A percentile compares a stretch with the other conserved stretches of the same genome.
Evolutionary conservation across 2,113 vertebrate genomes (phyloP).

Genomic region (Tringa solitaria): DNA sequence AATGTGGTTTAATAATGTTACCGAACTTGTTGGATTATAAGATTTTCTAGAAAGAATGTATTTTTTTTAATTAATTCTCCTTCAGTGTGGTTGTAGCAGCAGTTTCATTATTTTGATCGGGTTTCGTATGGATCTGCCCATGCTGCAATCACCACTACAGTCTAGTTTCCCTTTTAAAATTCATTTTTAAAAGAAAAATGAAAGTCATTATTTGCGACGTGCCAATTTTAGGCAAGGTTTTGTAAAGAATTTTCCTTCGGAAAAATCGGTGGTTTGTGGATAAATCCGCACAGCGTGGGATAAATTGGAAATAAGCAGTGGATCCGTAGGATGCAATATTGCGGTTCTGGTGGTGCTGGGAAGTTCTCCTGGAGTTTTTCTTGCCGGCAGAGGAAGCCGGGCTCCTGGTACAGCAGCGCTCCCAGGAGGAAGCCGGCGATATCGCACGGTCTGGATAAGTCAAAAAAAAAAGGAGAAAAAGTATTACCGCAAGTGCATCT

Average conservation of each 20-base stretch:
- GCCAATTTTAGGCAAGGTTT: background rate
- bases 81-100: background rate
- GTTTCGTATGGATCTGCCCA: background rate
- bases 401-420: conserved; percentile 68
- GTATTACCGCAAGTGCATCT: background rate
- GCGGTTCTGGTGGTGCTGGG: background rate
- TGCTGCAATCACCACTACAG: background rate
- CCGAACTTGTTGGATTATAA: background rate
- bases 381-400: background rate
- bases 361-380: background rate
- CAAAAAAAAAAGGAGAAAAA: background rate
- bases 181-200: background rate
- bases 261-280: conserved; percentile 17
- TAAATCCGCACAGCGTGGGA: background rate
- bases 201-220: background rate
- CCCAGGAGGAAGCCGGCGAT: conserved; percentile 61
- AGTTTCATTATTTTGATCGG: background rate
- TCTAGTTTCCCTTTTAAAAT: background rate
- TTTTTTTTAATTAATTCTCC: background rate
- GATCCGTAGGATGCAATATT: background rate
- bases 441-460: conserved; percentile 30
- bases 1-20: background rate
- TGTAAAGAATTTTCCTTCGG: background rate
- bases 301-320: background rate
- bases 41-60: background rate